Evolutionary conservation across 2,113 vertebrate species (phyloP).

Genomic region (Calidris pygmaea): DNA sequence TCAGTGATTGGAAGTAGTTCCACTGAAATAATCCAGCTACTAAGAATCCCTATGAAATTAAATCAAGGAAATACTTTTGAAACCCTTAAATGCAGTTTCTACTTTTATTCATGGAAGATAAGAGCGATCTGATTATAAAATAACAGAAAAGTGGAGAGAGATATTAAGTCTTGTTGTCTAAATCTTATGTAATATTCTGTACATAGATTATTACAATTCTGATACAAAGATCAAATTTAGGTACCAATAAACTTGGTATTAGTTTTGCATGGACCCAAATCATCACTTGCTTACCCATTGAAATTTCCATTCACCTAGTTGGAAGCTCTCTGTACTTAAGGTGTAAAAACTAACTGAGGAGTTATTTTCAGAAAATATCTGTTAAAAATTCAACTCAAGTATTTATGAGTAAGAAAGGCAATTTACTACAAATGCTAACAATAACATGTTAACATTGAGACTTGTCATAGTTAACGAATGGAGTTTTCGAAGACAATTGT

Average conservation of each 20-base stretch:
- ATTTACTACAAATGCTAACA: constrained; percentile 19
- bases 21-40: not conserved
- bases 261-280: not conserved
- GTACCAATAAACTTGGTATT: not conserved
- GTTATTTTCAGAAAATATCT: not conserved
- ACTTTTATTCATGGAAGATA: not conserved
- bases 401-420: not conserved
- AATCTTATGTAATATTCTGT: not conserved
- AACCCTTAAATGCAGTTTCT: not conserved
- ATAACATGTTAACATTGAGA: not conserved
- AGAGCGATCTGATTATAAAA: not conserved
- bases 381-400: not conserved
- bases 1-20: not conserved
- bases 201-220: not conserved
- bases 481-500: constrained; percentile 54
- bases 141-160: not conserved
- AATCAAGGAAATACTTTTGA: not conserved
- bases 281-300: not conserved
- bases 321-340: not conserved
- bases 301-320: not conserved
- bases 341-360: not conserved
- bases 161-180: not conserved
- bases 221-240: not conserved
- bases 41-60: not conserved
- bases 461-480: not conserved